Base-by-base conservation (phyloP, 2,888 invertebrate genomes). In the Cordylochernes scorpioides region DNA sequence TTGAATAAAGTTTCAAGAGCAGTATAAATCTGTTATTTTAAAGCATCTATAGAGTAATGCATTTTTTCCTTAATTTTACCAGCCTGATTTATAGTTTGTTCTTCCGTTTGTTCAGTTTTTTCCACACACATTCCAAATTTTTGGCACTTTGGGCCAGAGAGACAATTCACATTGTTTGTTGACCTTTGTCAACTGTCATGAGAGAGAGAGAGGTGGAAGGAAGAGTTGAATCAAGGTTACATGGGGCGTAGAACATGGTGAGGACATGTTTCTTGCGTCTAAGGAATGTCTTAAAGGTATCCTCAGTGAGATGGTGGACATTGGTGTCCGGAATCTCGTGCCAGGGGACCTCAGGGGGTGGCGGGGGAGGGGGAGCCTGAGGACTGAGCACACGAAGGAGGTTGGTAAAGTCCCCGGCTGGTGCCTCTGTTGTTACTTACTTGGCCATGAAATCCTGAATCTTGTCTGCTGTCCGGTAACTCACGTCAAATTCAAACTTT, bases 221-320 rank as follows among this genome's bases (percentile, higher is more conserved):
- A 21, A 19, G 12, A 12, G 5, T 9, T 16, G 21, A 9, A 25
- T 16, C 9, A 7, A 5, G 66, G 72, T 65, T 55, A 80, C 80
- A 84, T 8, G 82, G 82, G 0, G 82, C 80, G 52, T 82, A 82
- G 54, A 82, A 84, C 69, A 82, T 78, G 33, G 80, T 68, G 28
- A 84, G 48, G 2, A 70, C 72, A 53, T 82, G 77, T 45, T 77
- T 78, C 54, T 77, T 70, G 51, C 74, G 74, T 49, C 73, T 72
- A 24, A 82, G 58, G 28, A 68, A 62, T 25, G 63, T 50, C 43
- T 69, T 67, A 54, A 78, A 80, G 34, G 57, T 65, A 33, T 68
- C 62, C 24, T 69, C 64, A 42, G 62, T 63, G 29, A 80, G 61
- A 55, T 80, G 78, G 24, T 71, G 60, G 25, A 84, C 75, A 22